A percentile compares a stretch with the other conserved stretches of the same genome.
phyloP scores from a whole-genome alignment of 2,888 invertebrate species.

The Lamellibrachia columna region DNA sequence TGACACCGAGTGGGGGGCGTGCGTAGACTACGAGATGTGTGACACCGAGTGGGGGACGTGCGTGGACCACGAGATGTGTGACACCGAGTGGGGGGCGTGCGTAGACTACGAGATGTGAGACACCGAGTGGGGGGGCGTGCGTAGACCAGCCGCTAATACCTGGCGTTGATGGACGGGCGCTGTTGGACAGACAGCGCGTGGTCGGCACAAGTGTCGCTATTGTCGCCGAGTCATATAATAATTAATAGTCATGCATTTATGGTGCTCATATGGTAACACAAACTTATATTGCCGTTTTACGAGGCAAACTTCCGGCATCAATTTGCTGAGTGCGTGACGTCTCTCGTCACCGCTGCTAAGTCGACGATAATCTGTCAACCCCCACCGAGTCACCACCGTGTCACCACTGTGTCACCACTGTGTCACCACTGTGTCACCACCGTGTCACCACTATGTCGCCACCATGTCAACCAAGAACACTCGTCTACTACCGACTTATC shows the following conservation, averaged over 20 bases:
- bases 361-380: background rate
- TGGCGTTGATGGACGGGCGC: background rate
- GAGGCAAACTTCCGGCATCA: background rate
- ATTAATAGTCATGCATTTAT: background rate
- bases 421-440: too few species aligned
- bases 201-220: background rate
- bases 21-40: too few species aligned
- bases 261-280: background rate
- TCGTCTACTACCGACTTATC: too few species aligned
- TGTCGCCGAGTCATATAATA: background rate
- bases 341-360: background rate
- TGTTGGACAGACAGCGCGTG: background rate
- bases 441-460: too few species aligned
- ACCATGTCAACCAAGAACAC: too few species aligned
- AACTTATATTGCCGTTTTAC: slow-evolving; percentile 16
- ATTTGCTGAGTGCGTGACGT: background rate
- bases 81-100: too few species aligned
- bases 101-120: too few species aligned
- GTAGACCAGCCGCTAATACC: background rate
- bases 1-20: too few species aligned
- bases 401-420: too few species aligned
- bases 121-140: background rate
- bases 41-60: too few species aligned
- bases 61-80: too few species aligned
- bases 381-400: too few species aligned